A percentile compares a stretch with the other conserved stretches of the same genome.
These are phyloP conservation scores for Aselliscus stoliczkanus DNA, from an alignment of 2,797 vertebrate genomes.

Conservation along the genomic window DNA sequence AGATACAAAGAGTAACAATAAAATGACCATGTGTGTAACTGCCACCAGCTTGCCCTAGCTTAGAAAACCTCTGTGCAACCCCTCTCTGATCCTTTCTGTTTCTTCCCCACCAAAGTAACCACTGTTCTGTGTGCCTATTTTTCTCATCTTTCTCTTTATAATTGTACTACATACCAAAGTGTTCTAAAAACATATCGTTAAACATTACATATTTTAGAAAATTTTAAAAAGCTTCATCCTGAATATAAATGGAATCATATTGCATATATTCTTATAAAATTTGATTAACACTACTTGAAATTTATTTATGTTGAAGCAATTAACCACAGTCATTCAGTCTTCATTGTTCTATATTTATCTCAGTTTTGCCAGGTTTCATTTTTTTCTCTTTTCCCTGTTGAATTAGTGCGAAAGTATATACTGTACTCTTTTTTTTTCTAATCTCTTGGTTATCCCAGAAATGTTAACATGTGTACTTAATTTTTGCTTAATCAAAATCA, in stretches of 20 bases:
- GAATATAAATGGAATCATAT: background rate
- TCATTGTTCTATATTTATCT: background rate
- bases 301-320: background rate
- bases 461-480: background rate
- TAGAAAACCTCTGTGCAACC: background rate
- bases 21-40: background rate
- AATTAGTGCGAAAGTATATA: background rate
- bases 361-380: background rate
- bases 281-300: background rate
- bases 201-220: background rate
- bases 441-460: background rate
- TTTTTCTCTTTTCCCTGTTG: background rate
- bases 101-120: background rate
- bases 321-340: background rate
- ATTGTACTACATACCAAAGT: background rate
- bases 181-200: background rate
- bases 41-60: background rate
- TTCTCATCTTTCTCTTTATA: background rate
- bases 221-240: background rate
- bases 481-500: conserved; percentile 6
- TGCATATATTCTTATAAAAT: background rate
- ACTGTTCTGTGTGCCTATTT: background rate
- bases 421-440: background rate
- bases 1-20: background rate
- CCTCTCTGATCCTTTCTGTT: background rate